phyloP scores from a whole-genome alignment of 2,888 invertebrate species.

The Empis stercorea region DNA sequence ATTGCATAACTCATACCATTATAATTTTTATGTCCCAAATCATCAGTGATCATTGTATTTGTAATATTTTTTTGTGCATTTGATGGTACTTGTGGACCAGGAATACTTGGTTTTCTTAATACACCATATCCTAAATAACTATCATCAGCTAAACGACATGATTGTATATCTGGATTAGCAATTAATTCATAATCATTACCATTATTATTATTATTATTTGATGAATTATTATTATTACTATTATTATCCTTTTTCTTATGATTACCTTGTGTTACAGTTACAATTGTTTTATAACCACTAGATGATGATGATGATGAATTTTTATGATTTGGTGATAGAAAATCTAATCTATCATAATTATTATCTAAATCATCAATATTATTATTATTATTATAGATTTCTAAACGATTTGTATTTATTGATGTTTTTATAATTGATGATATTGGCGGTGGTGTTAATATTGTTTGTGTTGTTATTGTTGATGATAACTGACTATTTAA shows the following conservation, averaged over 20 bases:
- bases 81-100: constrained; percentile 42
- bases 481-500: constrained; percentile 19
- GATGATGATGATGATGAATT: constrained; percentile 57
- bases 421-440: background rate
- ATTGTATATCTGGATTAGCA: constrained; percentile 47
- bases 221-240: background rate
- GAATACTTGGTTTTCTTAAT: constrained; percentile 51
- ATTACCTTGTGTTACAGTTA: constrained; percentile 42
- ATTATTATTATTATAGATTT: constrained; percentile 13
- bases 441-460: too few relatives aligned
- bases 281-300: constrained; percentile 57
- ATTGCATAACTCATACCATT: constrained; percentile 72
- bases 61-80: constrained; percentile 16
- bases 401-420: background rate
- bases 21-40: constrained; percentile 52
- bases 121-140: constrained; percentile 69
- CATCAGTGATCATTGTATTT: background rate
- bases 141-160: constrained; percentile 63
- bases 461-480: background rate
- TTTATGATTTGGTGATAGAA: constrained; percentile 65
- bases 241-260: background rate
- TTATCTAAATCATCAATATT: constrained; percentile 34
- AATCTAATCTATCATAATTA: constrained; percentile 68
- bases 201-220: constrained; percentile 2
- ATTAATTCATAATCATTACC: constrained; percentile 62